Evolutionary conservation across 1,140 invertebrate genomes (phyloP).

Genomic region (Diachasmimorpha longicaudata): DNA sequence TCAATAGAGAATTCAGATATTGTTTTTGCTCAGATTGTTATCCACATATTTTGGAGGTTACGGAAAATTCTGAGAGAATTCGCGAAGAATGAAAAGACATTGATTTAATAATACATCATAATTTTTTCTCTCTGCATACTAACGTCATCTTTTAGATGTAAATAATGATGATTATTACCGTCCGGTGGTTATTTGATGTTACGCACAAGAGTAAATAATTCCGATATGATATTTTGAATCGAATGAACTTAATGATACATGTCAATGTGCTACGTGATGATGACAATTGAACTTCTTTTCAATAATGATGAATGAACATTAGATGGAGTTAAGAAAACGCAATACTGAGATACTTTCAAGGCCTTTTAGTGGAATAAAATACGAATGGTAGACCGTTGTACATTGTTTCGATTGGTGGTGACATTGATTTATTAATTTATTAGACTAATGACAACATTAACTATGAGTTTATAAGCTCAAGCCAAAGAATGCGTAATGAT

Average conservation of each 20-base stretch:
- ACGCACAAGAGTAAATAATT: slow-evolving; percentile 3
- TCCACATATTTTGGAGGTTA: too few species aligned
- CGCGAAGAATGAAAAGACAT: too few species aligned
- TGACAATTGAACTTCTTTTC: not conserved
- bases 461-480: not conserved
- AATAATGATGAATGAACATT: not conserved
- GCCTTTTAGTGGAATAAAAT: not conserved
- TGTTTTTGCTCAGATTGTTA: too few species aligned
- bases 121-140: not conserved
- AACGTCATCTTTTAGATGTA: not conserved
- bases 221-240: not conserved
- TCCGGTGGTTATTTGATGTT: slow-evolving; percentile 4
- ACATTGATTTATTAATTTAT: not conserved
- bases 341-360: slow-evolving; percentile 7
- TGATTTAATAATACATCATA: too few species aligned
- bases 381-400: not conserved
- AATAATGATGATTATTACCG: slow-evolving; percentile 1
- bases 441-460: not conserved
- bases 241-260: not conserved
- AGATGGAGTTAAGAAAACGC: not conserved
- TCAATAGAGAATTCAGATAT: too few species aligned
- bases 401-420: not conserved
- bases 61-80: too few species aligned
- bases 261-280: not conserved
- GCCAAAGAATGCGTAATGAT: slow-evolving; percentile 1